Evolutionary conservation across 2,888 invertebrate genomes (phyloP).

Genomic region (Mycalesis mineus): DNA sequence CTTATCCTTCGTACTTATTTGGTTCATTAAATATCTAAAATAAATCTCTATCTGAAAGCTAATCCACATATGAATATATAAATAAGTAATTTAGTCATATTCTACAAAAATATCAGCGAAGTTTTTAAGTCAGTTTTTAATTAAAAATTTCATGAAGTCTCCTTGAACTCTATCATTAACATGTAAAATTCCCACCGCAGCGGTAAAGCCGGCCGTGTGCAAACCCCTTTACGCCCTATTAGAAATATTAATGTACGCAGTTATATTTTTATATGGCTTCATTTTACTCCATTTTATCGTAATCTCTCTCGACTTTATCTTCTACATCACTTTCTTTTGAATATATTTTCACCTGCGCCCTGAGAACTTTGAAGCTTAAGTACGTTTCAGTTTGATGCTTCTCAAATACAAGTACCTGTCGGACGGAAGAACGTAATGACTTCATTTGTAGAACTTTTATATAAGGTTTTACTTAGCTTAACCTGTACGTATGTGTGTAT

Average conservation of each 20-base stretch:
- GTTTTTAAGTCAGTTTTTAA: too few species aligned
- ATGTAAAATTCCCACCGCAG: background rate
- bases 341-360: slow-evolving; percentile 8
- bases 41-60: too few species aligned
- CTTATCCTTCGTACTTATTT: too few species aligned
- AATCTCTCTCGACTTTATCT: slow-evolving; percentile 5
- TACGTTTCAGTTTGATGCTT: background rate
- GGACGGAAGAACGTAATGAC: slow-evolving; percentile 1
- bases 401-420: background rate
- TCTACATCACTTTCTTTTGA: slow-evolving; percentile 16
- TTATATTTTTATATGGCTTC: slow-evolving; percentile 37
- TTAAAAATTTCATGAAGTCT: too few species aligned
- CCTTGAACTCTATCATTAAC: too few species aligned
- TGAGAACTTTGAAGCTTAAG: slow-evolving; percentile 2
- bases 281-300: slow-evolving; percentile 14
- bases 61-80: too few species aligned
- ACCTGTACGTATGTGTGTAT: too few species aligned
- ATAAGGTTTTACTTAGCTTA: too few species aligned
- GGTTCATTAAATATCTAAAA: too few species aligned
- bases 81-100: too few species aligned
- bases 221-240: slow-evolving; percentile 59
- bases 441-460: background rate
- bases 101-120: too few species aligned
- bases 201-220: background rate
- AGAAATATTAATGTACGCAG: slow-evolving; percentile 54